These are phyloP conservation scores for Trissolcus japonicus DNA, from an alignment of 2,888 invertebrate species.

Conservation along the genomic window DNA sequence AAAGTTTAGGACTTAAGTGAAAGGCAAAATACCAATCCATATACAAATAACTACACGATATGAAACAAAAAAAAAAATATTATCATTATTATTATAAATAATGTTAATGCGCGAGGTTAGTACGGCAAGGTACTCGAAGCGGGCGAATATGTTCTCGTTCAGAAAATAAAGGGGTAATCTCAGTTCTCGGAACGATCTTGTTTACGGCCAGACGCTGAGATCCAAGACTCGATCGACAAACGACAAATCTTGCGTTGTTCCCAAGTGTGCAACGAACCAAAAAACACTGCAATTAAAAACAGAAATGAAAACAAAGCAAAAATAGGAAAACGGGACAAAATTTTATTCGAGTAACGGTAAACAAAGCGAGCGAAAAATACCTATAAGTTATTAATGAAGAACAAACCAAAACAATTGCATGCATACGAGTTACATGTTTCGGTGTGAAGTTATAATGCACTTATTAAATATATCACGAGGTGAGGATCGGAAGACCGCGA, in stretches of 20 bases:
- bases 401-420: too few relatives aligned
- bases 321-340: too few relatives aligned
- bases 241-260: slow-evolving; percentile 57
- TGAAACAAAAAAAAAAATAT: slow-evolving; percentile 56
- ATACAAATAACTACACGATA: slow-evolving; percentile 66
- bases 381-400: too few relatives aligned
- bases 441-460: too few relatives aligned
- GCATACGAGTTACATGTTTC: too few relatives aligned
- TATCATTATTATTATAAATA: slow-evolving; percentile 59
- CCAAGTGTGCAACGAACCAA: slow-evolving; percentile 63
- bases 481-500: too few relatives aligned
- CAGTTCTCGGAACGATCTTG: slow-evolving; percentile 28
- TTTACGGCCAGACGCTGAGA: slow-evolving; percentile 29
- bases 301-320: slow-evolving; percentile 10
- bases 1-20: slow-evolving; percentile 68
- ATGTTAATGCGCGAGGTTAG: slow-evolving; percentile 46
- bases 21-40: slow-evolving; percentile 68
- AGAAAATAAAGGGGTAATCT: slow-evolving; percentile 43
- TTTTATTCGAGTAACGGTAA: too few relatives aligned
- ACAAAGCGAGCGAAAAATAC: too few relatives aligned
- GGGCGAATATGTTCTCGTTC: slow-evolving; percentile 50
- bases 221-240: slow-evolving; percentile 40
- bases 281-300: slow-evolving; percentile 26
- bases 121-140: slow-evolving; percentile 24
- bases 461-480: too few relatives aligned